Evolutionary conservation across 2,888 invertebrate genomes (phyloP).

Genomic region (Volucella zonaria): DNA sequence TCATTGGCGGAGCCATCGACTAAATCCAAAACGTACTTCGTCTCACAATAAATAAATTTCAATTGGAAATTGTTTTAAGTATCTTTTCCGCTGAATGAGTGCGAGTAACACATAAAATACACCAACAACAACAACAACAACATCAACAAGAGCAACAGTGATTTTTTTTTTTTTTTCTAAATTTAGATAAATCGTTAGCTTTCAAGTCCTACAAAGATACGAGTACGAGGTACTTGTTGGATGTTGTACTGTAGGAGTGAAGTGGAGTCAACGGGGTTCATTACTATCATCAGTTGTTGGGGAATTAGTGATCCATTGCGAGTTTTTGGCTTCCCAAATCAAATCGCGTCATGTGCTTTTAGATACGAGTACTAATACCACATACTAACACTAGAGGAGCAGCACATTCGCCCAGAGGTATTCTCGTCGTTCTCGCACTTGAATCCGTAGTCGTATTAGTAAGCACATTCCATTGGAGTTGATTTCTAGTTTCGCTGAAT

Average conservation of each 20-base stretch:
- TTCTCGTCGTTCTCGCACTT: no score
- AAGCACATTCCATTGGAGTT: conserved; percentile 55
- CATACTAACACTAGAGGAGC: conserved; percentile 45
- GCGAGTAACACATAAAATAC: background rate
- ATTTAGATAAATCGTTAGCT: conserved; percentile 28
- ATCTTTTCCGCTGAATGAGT: conserved; percentile 53
- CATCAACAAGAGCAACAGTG: background rate
- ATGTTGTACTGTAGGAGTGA: no score
- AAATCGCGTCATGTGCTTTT: conserved; percentile 1
- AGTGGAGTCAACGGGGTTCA: background rate
- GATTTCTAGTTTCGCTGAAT: conserved; percentile 62
- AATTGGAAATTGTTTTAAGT: conserved; percentile 50
- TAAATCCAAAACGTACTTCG: conserved; percentile 45
- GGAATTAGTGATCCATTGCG: conserved; percentile 13
- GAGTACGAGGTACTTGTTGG: no score
- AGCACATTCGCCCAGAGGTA: conserved; percentile 1
- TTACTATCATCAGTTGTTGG: background rate
- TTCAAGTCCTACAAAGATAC: background rate
- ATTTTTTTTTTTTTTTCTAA: conserved; percentile 6
- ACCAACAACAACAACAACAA: background rate
- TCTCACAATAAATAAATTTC: conserved; percentile 51
- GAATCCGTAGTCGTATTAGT: conserved; percentile 6
- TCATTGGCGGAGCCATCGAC: conserved; percentile 56
- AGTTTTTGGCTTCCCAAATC: background rate
- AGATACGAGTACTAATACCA: conserved; percentile 11